phyloP scores from a whole-genome alignment of 2,113 vertebrate species.

The Ageneiosus marmoratus region DNA sequence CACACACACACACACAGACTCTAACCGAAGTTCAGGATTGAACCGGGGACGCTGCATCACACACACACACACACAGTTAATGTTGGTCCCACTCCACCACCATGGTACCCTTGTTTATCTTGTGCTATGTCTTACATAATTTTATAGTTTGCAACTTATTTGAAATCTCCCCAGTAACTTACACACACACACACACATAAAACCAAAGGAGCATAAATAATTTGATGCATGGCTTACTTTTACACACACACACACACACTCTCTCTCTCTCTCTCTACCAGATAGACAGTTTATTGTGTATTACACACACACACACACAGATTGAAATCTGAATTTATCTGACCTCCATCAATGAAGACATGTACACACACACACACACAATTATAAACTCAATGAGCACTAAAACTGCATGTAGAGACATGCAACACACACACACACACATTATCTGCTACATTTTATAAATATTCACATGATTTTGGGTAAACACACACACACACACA shows the following conservation, averaged over 20 bases:
- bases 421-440: background rate
- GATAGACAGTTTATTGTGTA: background rate
- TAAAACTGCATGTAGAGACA: background rate
- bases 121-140: background rate
- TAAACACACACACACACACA: background rate
- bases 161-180: too few relatives aligned
- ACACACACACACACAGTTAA: too few relatives aligned
- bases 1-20: background rate
- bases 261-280: background rate
- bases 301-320: background rate
- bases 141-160: background rate
- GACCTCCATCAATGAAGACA: background rate
- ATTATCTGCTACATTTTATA: background rate
- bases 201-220: background rate
- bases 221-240: background rate
- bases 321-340: constrained; percentile 3
- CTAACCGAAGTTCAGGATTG: background rate
- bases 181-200: too few relatives aligned
- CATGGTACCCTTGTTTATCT: background rate
- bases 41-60: too few relatives aligned
- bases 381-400: background rate
- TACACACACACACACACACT: background rate
- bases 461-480: background rate
- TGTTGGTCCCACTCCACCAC: background rate
- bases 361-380: too few relatives aligned